Evolutionary conservation across 1,140 invertebrate species (phyloP).

Genomic region (Procambarus clarkii): DNA sequence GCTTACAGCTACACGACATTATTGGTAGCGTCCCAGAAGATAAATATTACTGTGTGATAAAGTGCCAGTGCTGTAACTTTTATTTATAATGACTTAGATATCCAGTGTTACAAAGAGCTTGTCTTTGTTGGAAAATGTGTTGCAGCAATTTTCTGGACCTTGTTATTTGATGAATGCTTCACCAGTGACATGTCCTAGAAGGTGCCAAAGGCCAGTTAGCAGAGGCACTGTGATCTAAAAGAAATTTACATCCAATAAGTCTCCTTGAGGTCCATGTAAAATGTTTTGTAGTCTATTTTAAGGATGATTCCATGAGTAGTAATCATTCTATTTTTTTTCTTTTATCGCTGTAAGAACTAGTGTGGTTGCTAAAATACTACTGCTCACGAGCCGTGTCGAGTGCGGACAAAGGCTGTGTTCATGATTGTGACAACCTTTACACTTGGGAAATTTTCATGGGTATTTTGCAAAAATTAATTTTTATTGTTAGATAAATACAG

Average conservation of each 20-base stretch:
- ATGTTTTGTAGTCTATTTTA: slow-evolving; percentile 44
- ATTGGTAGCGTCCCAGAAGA: neutral
- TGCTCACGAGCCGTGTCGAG: slow-evolving; percentile 62
- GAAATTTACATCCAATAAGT: slow-evolving; percentile 6
- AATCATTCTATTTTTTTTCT: slow-evolving; percentile 1
- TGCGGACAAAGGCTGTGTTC: slow-evolving; percentile 68
- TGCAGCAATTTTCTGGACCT: neutral
- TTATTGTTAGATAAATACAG: slow-evolving; percentile 34
- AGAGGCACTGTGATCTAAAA: slow-evolving; percentile 18
- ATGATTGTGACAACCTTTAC: slow-evolving; percentile 36
- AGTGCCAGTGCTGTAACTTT: slow-evolving; percentile 56
- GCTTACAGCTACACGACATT: slow-evolving; percentile 31
- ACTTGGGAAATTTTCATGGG: slow-evolving; percentile 27
- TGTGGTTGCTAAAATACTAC: slow-evolving; percentile 50
- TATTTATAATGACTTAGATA: neutral
- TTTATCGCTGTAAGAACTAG: slow-evolving; percentile 42
- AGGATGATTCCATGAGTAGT: neutral
- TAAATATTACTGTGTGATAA: slow-evolving; percentile 26
- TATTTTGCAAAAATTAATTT: slow-evolving; percentile 12
- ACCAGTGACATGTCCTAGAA: neutral
- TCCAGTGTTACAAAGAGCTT: neutral
- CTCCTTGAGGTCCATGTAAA: slow-evolving; percentile 30
- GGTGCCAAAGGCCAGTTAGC: slow-evolving; percentile 43
- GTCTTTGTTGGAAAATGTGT: neutral
- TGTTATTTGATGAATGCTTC: neutral